Evolutionary conservation across 1,140 invertebrate species (phyloP).

Genomic region (Drosophila kohkoa): DNA sequence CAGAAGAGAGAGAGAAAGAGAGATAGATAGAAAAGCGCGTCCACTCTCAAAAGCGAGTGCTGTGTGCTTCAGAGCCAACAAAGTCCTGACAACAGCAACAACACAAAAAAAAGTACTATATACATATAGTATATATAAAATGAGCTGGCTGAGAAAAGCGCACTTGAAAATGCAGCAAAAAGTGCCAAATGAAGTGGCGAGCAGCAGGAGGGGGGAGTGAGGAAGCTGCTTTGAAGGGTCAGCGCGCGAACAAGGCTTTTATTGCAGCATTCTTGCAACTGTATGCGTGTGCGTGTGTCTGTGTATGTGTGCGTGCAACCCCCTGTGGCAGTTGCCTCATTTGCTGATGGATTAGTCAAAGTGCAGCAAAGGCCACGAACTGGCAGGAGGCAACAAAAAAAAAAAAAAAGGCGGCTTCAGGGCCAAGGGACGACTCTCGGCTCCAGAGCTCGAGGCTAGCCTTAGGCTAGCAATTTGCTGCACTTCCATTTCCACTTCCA

Average conservation of each 20-base stretch:
- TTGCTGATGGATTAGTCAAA: constrained; percentile 82
- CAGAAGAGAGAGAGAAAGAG: constrained; percentile 3
- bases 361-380: constrained; percentile 52
- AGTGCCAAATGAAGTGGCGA: constrained; percentile 42
- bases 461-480: constrained; percentile 38
- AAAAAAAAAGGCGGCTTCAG: not conserved
- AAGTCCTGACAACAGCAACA: constrained; percentile 46
- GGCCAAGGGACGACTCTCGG: constrained; percentile 58
- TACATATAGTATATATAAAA: constrained; percentile 51
- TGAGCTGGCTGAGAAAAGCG: constrained; percentile 57
- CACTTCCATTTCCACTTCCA: constrained; percentile 44
- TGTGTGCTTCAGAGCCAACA: constrained; percentile 47
- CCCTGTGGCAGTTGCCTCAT: constrained; percentile 69
- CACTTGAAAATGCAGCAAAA: constrained; percentile 68
- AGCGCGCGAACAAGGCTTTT: constrained; percentile 60
- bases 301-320: constrained; percentile 46
- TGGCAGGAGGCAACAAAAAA: not conserved
- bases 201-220: constrained; percentile 2
- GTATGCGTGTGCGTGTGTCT: constrained; percentile 31
- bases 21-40: constrained; percentile 56
- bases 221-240: constrained; percentile 42
- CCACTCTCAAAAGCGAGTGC: constrained; percentile 55
- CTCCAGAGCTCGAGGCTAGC: constrained; percentile 22
- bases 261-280: constrained; percentile 65
- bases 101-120: constrained; percentile 8